Percentiles rank a stretch among this genome's conserved stretches.
Evolutionary conservation across 2,113 vertebrate species (phyloP).

Genomic region (Nannospalax galili): DNA sequence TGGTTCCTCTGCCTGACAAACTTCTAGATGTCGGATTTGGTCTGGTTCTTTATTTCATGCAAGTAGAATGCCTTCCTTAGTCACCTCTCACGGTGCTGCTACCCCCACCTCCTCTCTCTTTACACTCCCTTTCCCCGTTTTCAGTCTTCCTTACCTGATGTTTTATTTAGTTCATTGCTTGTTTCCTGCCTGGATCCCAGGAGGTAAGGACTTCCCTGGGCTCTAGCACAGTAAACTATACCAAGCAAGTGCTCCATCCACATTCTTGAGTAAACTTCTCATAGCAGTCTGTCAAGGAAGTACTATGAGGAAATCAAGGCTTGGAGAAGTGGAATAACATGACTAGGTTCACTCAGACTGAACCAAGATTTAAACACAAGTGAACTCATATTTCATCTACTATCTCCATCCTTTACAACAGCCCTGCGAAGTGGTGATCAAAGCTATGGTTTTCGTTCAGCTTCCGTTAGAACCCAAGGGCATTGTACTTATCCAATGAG

Average conservation of each 20-base stretch:
- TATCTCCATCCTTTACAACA: not conserved
- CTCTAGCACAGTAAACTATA: not conserved
- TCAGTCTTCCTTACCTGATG: not conserved
- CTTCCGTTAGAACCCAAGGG: not conserved
- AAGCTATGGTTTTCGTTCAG: not conserved
- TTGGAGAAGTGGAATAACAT: not conserved
- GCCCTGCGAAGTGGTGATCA: not conserved
- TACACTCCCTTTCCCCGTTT: not conserved
- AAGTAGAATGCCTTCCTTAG: not conserved
- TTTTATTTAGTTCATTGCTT: not conserved
- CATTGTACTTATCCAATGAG: not conserved
- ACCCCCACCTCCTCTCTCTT: not conserved
- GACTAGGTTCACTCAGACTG: not conserved
- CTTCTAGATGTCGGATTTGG: not conserved
- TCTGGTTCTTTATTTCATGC: not conserved
- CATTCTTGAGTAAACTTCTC: not conserved
- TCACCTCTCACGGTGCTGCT: not conserved
- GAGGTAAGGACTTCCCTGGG: not conserved
- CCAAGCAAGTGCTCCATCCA: not conserved
- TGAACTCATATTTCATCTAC: not conserved
- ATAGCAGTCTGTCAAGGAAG: not conserved
- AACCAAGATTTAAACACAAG: slow-evolving; percentile 14
- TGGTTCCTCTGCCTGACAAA: not conserved
- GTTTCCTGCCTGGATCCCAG: not conserved
- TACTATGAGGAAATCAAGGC: not conserved